These are phyloP conservation scores for Epirrita christyi DNA, from an alignment of 2,888 invertebrate genomes.

Conservation along the genomic window DNA sequence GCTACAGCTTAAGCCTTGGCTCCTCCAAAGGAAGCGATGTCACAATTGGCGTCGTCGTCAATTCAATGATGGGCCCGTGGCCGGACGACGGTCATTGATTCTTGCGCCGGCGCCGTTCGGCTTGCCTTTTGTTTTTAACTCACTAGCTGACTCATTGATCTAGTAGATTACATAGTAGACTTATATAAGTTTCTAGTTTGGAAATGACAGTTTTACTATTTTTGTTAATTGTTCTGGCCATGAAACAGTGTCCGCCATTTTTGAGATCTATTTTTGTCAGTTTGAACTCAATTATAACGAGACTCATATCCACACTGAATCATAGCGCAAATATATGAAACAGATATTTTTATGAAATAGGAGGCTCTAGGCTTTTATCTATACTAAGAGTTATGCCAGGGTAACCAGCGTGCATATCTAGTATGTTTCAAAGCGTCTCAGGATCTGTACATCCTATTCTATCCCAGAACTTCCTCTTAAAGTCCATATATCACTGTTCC, in stretches of 20 bases:
- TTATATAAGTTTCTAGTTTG: slow-evolving; percentile 14
- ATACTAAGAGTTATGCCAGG: no score
- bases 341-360: no score
- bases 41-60: slow-evolving; percentile 80
- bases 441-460: no score
- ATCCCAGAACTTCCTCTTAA: slow-evolving; percentile 6
- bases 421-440: no score
- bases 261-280: slow-evolving; percentile 28
- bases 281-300: no score
- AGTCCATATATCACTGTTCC: slow-evolving; percentile 15
- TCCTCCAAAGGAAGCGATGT: slow-evolving; percentile 71
- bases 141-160: slow-evolving; percentile 22
- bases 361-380: no score
- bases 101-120: slow-evolving; percentile 72
- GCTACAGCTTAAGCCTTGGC: slow-evolving; percentile 44
- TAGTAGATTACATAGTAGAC: slow-evolving; percentile 9
- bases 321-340: no score
- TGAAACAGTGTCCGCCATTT: slow-evolving; percentile 12
- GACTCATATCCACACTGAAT: no score
- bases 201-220: slow-evolving; percentile 32
- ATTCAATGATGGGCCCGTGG: slow-evolving; percentile 72
- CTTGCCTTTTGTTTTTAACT: slow-evolving; percentile 57
- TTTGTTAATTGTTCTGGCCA: slow-evolving; percentile 23
- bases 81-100: slow-evolving; percentile 82
- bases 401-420: no score